phyloP scores from a whole-genome alignment of 2,888 invertebrate species.

The Morpho deidamia region DNA sequence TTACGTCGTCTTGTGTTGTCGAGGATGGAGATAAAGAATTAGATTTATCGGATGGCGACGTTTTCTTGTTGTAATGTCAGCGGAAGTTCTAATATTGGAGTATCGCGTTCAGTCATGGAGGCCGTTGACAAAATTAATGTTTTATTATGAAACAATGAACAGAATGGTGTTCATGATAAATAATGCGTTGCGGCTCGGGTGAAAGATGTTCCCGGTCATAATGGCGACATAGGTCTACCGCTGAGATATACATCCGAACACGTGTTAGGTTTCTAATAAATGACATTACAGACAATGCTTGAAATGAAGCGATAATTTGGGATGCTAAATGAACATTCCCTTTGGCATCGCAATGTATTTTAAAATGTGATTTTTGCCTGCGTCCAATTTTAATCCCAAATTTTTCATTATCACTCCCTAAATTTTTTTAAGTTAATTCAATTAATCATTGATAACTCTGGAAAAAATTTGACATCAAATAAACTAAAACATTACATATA shows the following conservation, averaged over 20 bases:
- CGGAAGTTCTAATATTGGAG: slow-evolving; percentile 73
- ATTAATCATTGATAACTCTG: too few species aligned
- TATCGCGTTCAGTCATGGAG: slow-evolving; percentile 50
- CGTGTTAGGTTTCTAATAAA: slow-evolving; percentile 35
- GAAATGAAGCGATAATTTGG: slow-evolving; percentile 12
- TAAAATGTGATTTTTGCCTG: not conserved
- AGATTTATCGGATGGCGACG: slow-evolving; percentile 39
- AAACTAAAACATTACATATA: too few species aligned
- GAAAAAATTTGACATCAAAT: too few species aligned
- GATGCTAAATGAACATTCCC: slow-evolving; percentile 8
- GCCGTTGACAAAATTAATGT: slow-evolving; percentile 73
- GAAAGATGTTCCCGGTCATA: slow-evolving; percentile 54
- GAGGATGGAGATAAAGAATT: slow-evolving; percentile 34
- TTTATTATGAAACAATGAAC: slow-evolving; percentile 76
- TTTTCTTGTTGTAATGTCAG: slow-evolving; percentile 43
- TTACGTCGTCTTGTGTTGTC: slow-evolving; percentile 21
- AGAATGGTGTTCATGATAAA: slow-evolving; percentile 61
- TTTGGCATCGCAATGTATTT: slow-evolving; percentile 9
- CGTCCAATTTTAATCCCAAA: too few species aligned
- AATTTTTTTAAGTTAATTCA: too few species aligned
- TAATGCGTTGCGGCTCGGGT: slow-evolving; percentile 52
- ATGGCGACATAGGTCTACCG: slow-evolving; percentile 41
- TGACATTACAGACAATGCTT: slow-evolving; percentile 29
- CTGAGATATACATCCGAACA: slow-evolving; percentile 35
- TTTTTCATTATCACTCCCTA: too few species aligned